Evolutionary conservation across 2,113 vertebrate genomes (phyloP).

Genomic region (Variabilichromis moorii): DNA sequence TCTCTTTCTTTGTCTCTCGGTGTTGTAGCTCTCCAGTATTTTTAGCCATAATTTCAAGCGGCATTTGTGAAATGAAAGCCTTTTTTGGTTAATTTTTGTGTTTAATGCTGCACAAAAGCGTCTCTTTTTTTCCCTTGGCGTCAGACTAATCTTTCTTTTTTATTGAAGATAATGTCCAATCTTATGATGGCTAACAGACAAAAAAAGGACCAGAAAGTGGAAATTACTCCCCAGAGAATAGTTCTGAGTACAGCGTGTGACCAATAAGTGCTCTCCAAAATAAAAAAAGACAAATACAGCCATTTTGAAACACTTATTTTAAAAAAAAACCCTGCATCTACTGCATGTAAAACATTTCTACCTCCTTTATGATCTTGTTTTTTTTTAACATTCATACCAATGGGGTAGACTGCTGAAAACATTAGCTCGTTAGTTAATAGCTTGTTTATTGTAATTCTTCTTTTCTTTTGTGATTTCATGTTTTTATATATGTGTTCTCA

Average conservation of each 20-base stretch:
- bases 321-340: fast-evolving
- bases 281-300: background rate
- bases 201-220: background rate
- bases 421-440: background rate
- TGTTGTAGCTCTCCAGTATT: background rate
- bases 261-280: background rate
- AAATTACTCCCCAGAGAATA: background rate
- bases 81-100: background rate
- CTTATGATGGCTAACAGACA: background rate
- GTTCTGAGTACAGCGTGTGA: background rate
- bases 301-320: background rate
- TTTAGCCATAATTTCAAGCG: background rate
- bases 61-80: background rate
- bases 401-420: background rate
- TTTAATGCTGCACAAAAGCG: background rate
- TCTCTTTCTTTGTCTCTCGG: background rate
- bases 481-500: background rate
- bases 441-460: background rate
- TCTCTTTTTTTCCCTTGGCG: background rate
- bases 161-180: background rate
- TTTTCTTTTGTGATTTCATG: background rate
- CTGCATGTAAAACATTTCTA: background rate
- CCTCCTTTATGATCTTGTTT: background rate
- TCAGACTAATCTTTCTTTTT: background rate
- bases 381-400: background rate